Conservation (phyloP, 1,140 invertebrate genomes). For the Penaeus indicus region DNA sequence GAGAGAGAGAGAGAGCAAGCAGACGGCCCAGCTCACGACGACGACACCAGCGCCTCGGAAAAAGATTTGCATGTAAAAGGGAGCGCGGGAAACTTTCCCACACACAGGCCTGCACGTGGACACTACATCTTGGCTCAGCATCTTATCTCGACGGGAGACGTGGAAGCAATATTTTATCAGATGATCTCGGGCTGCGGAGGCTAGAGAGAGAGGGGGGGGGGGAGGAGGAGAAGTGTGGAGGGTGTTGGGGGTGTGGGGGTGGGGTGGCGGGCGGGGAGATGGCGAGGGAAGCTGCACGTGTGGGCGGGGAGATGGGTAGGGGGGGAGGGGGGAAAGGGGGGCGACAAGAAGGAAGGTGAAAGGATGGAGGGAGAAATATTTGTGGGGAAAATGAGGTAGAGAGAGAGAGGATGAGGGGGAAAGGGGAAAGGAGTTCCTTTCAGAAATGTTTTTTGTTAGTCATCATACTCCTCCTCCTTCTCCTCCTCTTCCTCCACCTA, state of each 20-base stretch:
- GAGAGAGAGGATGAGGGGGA: too few species aligned
- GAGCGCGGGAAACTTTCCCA: neutral
- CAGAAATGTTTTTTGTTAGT: too few species aligned
- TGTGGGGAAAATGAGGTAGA: too few species aligned
- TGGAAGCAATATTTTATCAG: slow-evolving; percentile 15
- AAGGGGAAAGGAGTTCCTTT: too few species aligned
- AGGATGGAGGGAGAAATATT: too few species aligned
- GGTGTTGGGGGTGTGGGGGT: neutral
- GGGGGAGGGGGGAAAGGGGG: too few species aligned
- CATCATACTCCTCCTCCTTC: too few species aligned
- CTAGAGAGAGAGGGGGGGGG: neutral
- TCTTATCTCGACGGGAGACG: slow-evolving; percentile 9
- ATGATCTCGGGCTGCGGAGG: slow-evolving; percentile 8
- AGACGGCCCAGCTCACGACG: neutral
- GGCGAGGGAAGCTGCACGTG: neutral
- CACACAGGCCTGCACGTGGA: neutral
- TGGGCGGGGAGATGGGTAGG: neutral
- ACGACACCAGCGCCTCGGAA: neutral
- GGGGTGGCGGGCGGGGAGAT: neutral
- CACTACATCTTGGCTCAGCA: neutral
- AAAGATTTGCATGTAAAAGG: neutral
- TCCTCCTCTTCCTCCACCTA: too few species aligned
- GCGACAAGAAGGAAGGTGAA: too few species aligned
- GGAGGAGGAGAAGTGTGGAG: neutral
- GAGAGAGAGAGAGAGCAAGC: neutral